Evolutionary conservation across 2,888 invertebrate species (phyloP), one percentile per base, ranked within the genome.

Genomic region (Nomada flava): DNA sequence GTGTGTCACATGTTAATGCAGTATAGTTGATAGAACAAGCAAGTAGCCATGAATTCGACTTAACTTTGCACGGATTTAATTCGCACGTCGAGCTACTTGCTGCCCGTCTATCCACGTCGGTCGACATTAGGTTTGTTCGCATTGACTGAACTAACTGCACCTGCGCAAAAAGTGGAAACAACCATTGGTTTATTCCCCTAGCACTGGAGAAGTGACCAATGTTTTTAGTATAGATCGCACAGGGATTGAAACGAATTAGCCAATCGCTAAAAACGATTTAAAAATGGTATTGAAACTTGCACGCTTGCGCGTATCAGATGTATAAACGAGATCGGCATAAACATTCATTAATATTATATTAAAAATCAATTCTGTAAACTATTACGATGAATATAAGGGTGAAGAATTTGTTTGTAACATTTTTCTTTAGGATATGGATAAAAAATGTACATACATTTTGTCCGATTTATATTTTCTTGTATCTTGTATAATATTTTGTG

Each of bases 61-160:
- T 63, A 63, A 63, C 53, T 82, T 52, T 83, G 71, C 18, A 52
- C 60, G 65, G 79, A 79, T 79, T 82, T 77, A 82, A 82, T 77
- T 67, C 67, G 76, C 60, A 86, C 76, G 60, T 78, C 77, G 82
- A 85, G 77, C 84, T 75, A 71, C 55, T 81, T 68, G 74, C 53
- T 52, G 82, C 79, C 85, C 86, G 77, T 79, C 63, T 77, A 76
- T 83, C 79, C 84, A 85, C 88, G 79, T 86, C 76, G 78, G 76
- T 79, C 89, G 83, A 86, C 89, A 90, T 90, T 83, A 83, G 74
- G 83, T 85, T 82, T 71, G 62, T 75, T 77, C 83, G 79, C 84
- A 84, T 83, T 59, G 79, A 83, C 79, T 76, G 65, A 68, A 57
- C 59, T 68, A 52, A 44, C 70, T 72, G 83, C 82, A 74, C 83